These are phyloP conservation scores for Raja brachyura DNA, from an alignment of 2,113 vertebrate genomes.

Conservation along the genomic window DNA sequence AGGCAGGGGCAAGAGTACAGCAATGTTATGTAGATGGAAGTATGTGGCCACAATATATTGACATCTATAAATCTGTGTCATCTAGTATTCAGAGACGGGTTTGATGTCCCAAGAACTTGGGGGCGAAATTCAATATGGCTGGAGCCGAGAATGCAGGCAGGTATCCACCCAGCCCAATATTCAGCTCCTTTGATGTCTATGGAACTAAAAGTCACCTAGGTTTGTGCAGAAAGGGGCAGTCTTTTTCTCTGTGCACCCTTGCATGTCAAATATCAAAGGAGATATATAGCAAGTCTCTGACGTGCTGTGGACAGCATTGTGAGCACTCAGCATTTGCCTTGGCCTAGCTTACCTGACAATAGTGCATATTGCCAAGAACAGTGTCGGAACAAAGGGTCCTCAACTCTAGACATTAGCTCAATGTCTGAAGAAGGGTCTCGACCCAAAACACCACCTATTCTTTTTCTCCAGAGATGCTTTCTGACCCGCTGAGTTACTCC, in stretches of 20 bases:
- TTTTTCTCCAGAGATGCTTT: too few species aligned
- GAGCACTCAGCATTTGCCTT: not conserved
- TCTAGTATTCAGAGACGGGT: not conserved
- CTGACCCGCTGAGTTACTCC: too few species aligned
- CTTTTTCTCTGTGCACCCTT: not conserved
- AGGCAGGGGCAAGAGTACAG: too few species aligned
- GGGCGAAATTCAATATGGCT: not conserved
- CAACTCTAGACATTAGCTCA: too few species aligned
- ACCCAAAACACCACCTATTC: too few species aligned
- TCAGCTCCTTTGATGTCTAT: not conserved
- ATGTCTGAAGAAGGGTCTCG: too few species aligned
- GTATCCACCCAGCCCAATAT: not conserved
- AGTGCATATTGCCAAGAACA: not conserved
- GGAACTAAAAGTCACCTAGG: not conserved
- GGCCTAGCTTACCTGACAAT: too few species aligned
- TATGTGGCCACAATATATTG: not conserved
- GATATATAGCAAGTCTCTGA: not conserved
- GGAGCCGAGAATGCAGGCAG: too few species aligned
- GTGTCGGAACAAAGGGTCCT: too few species aligned
- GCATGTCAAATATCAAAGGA: not conserved
- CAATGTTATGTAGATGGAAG: too few species aligned
- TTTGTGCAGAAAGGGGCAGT: not conserved
- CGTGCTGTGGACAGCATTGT: not conserved
- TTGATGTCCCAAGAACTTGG: not conserved
- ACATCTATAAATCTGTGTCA: not conserved